Evolutionary conservation across 2,113 vertebrate species (phyloP), one percentile per base, ranked within the genome.

Genomic region (Clarias batrachus): DNA sequence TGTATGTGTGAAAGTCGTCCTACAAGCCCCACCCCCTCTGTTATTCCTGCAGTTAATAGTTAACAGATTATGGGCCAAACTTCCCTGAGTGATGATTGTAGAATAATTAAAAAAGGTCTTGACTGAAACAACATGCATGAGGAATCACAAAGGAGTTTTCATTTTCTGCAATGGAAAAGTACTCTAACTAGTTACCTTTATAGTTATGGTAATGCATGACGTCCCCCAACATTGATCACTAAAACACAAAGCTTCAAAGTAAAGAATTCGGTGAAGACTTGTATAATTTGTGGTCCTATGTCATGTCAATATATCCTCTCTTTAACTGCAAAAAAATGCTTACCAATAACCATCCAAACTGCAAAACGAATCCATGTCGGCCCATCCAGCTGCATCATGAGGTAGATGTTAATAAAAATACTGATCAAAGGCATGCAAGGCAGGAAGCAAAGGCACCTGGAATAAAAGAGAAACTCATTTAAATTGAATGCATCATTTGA

Each of bases 371-470:
- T 86, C 97, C 97, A 97, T 52, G 96, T 97, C 57, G 85, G 27
- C 0, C 80, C 0, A 83, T 90, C 92, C 90, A 97, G 89, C 90
- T 96, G 95, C 90, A 97, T 95, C 97, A 97, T 97, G 88, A 97
- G 95, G 92, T 96, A 95, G 91, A 97, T 52, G 81, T 97, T 97
- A 84, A 97, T n/a, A n/a, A 96, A 96, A 65, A 96, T 94, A 91
- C 96, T 97, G 91, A 95, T 54, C 65, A 97, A 79, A 0, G 97
- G 96, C 62, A 97, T n/a, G n/a, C n/a, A n/a, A 92, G 4, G 96
- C 17, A 0, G 97, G 97, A 76, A 97, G 93, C 85, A 93, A 91
- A 85, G 96, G 96, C n/a, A 97, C 97, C 97, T 97, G 89, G 19
- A 83, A 85, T 25, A 48, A 48, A 48, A 12, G 4, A 63, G 54